Conservation (phyloP, 2,888 invertebrate genomes). For the Tetranychus truncatus region DNA sequence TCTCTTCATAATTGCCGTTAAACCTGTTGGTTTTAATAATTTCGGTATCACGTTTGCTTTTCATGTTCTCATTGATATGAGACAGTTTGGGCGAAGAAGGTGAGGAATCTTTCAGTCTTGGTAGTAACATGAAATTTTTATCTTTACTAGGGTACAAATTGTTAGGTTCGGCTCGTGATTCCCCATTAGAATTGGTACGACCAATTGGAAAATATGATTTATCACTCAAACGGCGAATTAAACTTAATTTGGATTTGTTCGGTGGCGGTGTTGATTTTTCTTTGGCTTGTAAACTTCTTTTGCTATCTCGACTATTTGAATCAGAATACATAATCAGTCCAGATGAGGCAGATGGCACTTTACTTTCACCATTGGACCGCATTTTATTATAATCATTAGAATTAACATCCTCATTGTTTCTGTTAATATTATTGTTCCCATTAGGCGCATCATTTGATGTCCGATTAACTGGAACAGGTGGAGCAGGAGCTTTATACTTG, state of each 20-base stretch:
- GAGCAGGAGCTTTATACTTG: constrained; percentile 13
- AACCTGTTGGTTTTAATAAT: too few relatives aligned
- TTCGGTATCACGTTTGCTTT: background rate
- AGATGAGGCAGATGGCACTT: background rate
- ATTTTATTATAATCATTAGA: background rate
- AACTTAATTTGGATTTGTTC: constrained; percentile 2
- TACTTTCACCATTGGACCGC: background rate
- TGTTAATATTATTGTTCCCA: constrained; percentile 12
- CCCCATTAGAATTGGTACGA: background rate
- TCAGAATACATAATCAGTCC: background rate
- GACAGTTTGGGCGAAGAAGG: background rate
- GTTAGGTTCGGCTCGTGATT: background rate
- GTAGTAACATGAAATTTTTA: background rate
- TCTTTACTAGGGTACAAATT: background rate
- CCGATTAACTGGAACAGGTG: constrained; percentile 7
- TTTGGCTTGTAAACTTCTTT: constrained; percentile 1
- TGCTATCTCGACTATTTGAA: constrained; percentile 1
- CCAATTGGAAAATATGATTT: constrained; percentile 2
- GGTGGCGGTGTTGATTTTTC: background rate
- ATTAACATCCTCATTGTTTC: constrained; percentile 3
- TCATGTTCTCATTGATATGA: background rate
- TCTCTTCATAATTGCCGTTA: background rate
- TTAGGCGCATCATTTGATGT: background rate
- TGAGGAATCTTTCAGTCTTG: background rate
- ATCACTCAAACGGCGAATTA: constrained; percentile 5